Percentiles rank a stretch among this genome's conserved stretches.
These are phyloP conservation scores for Avahi laniger DNA, from an alignment of 2,797 vertebrate species.

Conservation along the genomic window DNA sequence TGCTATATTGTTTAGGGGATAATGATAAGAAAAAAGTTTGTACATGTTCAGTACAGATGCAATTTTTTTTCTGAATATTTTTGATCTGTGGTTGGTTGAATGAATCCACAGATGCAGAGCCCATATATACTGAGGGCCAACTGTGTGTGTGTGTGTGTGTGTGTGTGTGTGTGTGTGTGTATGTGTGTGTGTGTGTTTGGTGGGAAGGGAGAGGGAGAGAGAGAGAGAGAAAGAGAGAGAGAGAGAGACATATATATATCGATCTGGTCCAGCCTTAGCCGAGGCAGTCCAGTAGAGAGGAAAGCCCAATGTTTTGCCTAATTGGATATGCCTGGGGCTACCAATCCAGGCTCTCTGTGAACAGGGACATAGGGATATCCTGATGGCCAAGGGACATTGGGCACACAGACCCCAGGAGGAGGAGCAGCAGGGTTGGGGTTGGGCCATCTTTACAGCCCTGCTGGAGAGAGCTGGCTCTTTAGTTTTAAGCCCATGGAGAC, in stretches of 20 bases:
- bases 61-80: too few relatives aligned
- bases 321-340: neutral
- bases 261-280: neutral
- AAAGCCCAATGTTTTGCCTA: neutral
- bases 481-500: neutral
- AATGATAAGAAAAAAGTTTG: too few relatives aligned
- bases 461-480: neutral
- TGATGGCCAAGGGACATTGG: neutral
- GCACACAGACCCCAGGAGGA: neutral
- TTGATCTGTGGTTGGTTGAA: too few relatives aligned
- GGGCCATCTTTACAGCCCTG: neutral
- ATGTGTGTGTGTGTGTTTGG: rapidly evolving
- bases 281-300: neutral
- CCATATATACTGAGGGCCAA: too few relatives aligned
- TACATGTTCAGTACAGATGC: too few relatives aligned
- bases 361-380: neutral
- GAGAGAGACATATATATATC: neutral
- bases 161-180: neutral
- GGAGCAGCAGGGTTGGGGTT: too few relatives aligned
- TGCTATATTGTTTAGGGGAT: too few relatives aligned
- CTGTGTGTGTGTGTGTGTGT: too few relatives aligned
- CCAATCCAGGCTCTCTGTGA: neutral
- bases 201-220: neutral
- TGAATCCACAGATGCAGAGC: too few relatives aligned
- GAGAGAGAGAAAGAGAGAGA: neutral